These are phyloP conservation scores for Cheilosia grossa DNA, from an alignment of 2,888 invertebrate species.

Conservation along the genomic window DNA sequence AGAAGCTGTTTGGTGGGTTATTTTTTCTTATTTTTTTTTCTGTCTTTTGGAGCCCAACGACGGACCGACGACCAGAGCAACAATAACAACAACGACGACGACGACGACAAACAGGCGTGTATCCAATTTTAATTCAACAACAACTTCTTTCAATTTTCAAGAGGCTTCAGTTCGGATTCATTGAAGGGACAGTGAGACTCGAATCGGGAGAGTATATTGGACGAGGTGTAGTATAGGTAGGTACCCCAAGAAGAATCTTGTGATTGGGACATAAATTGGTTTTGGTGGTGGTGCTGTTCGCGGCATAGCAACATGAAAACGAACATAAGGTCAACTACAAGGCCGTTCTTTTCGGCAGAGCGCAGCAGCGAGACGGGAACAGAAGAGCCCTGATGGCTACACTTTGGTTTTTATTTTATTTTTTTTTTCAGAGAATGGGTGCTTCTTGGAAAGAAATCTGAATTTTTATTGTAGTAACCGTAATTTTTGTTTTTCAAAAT, in stretches of 20 bases:
- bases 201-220: not conserved
- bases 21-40: conserved; percentile 39
- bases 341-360: conserved; percentile 64
- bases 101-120: conserved; percentile 66
- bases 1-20: conserved; percentile 74
- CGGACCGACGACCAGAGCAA: not conserved
- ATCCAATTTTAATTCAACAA: conserved; percentile 74
- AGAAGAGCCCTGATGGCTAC: conserved; percentile 41
- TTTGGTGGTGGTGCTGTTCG: conserved; percentile 42
- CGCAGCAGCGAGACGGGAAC: conserved; percentile 8
- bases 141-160: conserved; percentile 68
- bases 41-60: conserved; percentile 12
- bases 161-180: conserved; percentile 39
- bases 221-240: conserved; percentile 4
- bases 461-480: conserved; percentile 63
- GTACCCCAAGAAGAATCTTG: conserved; percentile 27
- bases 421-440: conserved; percentile 45
- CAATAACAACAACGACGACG: conserved; percentile 25
- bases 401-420: conserved; percentile 41
- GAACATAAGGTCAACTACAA: conserved; percentile 74
- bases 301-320: conserved; percentile 66
- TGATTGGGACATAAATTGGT: conserved; percentile 71
- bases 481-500: conserved; percentile 39
- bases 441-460: conserved; percentile 63
- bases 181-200: conserved; percentile 42